Conservation (phyloP, 2,888 invertebrate genomes). For the Chymomyza fuscimana region DNA sequence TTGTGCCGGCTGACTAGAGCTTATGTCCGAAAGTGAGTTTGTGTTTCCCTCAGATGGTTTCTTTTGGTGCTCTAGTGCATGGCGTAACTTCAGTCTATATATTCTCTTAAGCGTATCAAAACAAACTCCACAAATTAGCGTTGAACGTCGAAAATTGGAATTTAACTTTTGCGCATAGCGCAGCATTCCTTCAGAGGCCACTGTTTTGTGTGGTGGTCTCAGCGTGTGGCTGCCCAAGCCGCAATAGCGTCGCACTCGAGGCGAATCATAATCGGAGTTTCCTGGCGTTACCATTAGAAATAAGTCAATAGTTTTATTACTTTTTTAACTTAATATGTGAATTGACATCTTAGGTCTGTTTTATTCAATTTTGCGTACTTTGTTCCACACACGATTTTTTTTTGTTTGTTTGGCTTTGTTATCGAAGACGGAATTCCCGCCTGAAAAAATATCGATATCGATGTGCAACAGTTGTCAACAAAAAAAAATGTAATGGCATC, state of each 20-base stretch:
- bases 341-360: not conserved
- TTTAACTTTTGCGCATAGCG: slow-evolving; percentile 44
- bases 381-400: not conserved
- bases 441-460: not conserved
- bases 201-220: slow-evolving; percentile 23
- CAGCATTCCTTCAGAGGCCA: slow-evolving; percentile 37
- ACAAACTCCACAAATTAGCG: slow-evolving; percentile 49
- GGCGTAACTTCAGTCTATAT: slow-evolving; percentile 37
- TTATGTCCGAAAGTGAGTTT: slow-evolving; percentile 50
- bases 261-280: not conserved
- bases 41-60: not conserved
- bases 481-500: not conserved
- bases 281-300: not conserved
- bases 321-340: not conserved
- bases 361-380: not conserved
- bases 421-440: not conserved
- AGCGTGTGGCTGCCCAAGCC: slow-evolving; percentile 39
- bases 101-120: slow-evolving; percentile 32
- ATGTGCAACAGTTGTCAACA: not conserved
- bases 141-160: slow-evolving; percentile 31
- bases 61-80: slow-evolving; percentile 21
- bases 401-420: not conserved
- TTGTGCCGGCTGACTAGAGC: slow-evolving; percentile 4
- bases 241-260: slow-evolving; percentile 28
- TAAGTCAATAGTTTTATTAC: not conserved